Conservation (phyloP, 2,113 vertebrate genomes). For the Synodontis membranacea region DNA sequence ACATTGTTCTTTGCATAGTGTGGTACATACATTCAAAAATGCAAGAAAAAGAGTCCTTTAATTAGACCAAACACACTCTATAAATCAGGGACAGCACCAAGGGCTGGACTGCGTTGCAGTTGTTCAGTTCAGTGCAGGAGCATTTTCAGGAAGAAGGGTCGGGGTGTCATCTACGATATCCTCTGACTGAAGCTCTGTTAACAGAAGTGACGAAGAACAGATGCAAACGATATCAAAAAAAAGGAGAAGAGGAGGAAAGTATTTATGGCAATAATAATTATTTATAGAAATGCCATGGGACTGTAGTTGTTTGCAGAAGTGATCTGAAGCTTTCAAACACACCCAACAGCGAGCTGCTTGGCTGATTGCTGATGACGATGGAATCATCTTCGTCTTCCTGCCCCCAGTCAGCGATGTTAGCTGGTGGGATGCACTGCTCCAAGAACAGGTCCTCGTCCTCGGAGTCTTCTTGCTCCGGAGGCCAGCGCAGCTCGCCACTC, state of each 20-base stretch:
- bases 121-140: slow-evolving; percentile 65
- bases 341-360: slow-evolving; percentile 70
- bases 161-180: slow-evolving; percentile 73
- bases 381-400: slow-evolving; percentile 67
- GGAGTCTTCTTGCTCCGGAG: slow-evolving; percentile 70
- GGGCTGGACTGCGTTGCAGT: background rate
- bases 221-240: background rate
- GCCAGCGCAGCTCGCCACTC: slow-evolving; percentile 82
- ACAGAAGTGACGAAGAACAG: background rate
- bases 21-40: background rate
- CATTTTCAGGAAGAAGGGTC: slow-evolving; percentile 68
- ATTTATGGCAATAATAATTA: background rate
- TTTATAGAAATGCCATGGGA: background rate
- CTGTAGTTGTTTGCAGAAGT: background rate
- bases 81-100: background rate
- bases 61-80: background rate
- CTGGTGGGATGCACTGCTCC: slow-evolving; percentile 76
- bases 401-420: slow-evolving; percentile 76
- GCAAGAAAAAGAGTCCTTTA: background rate
- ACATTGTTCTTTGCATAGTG: background rate
- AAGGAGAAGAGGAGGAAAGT: background rate
- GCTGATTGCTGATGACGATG: slow-evolving; percentile 64
- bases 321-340: slow-evolving; percentile 21
- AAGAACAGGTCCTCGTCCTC: slow-evolving; percentile 77
- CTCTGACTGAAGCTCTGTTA: slow-evolving; percentile 71